These are phyloP conservation scores for Hybognathus amarus DNA, from an alignment of 2,797 vertebrate genomes.

Conservation along the genomic window DNA sequence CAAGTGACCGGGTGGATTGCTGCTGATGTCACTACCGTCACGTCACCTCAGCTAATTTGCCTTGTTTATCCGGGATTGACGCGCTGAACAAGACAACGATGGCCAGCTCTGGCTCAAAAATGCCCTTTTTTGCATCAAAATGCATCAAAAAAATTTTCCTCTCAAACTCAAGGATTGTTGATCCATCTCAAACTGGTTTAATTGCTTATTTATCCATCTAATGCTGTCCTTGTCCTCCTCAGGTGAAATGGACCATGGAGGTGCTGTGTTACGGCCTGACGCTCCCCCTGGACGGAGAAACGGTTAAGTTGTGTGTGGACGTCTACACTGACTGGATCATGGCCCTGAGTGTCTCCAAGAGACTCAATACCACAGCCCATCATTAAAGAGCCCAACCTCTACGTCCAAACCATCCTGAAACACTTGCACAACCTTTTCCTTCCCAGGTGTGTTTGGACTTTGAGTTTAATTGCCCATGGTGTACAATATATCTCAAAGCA, in stretches of 20 bases:
- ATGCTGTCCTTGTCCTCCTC: not conserved
- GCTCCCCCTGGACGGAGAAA: slow-evolving; percentile 89
- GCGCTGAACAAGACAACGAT: no score
- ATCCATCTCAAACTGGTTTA: not conserved
- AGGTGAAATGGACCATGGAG: slow-evolving; percentile 99
- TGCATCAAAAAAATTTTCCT: not conserved
- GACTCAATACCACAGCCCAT: slow-evolving; percentile 90
- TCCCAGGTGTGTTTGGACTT: slow-evolving; percentile 78
- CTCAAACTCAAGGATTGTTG: not conserved
- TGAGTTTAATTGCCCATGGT: not conserved
- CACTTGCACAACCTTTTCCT: slow-evolving; percentile 92
- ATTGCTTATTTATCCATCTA: slow-evolving; percentile 14
- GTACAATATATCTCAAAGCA: no score
- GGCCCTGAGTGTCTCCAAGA: slow-evolving; percentile 86
- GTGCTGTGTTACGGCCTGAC: slow-evolving; percentile 91
- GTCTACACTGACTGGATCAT: slow-evolving; percentile 95
- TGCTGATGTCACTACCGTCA: no score
- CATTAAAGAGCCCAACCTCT: slow-evolving; percentile 90
- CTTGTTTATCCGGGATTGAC: no score
- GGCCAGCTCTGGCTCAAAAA: no score
- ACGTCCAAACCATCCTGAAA: slow-evolving; percentile 91
- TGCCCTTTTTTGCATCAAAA: no score
- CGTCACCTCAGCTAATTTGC: no score
- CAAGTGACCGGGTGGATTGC: no score
- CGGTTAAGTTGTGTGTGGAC: slow-evolving; percentile 91